Conservation (phyloP, 1,140 invertebrate genomes). For the Halesus radiatus region DNA sequence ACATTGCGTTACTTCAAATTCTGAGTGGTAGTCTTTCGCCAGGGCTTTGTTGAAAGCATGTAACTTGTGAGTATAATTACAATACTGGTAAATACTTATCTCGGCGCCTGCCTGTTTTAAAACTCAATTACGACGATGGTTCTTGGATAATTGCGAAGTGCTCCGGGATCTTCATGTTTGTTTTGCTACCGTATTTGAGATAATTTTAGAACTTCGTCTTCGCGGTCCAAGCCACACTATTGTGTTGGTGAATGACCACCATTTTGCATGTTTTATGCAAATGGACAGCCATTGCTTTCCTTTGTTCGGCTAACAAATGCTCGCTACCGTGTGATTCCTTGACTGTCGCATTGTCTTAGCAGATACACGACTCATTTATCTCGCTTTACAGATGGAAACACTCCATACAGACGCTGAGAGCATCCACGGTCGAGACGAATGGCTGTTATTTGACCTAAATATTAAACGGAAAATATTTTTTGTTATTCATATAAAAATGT, state of each 20-base stretch:
- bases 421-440: slow-evolving; percentile 47
- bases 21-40: too few species aligned
- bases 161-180: not conserved
- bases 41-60: too few species aligned
- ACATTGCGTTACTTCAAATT: too few species aligned
- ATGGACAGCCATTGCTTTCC: slow-evolving; percentile 34
- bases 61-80: too few species aligned
- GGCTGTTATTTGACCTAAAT: slow-evolving; percentile 28
- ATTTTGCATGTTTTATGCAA: slow-evolving; percentile 49
- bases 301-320: slow-evolving; percentile 42
- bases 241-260: slow-evolving; percentile 24
- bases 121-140: too few species aligned
- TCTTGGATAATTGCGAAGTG: too few species aligned
- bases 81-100: too few species aligned
- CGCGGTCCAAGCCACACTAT: slow-evolving; percentile 18
- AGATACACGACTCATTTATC: slow-evolving; percentile 23
- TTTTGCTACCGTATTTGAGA: slow-evolving; percentile 20
- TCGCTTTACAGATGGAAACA: slow-evolving; percentile 30
- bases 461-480: slow-evolving; percentile 2
- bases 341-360: slow-evolving; percentile 25
- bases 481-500: too few species aligned
- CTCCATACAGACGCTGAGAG: not conserved
- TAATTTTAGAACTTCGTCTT: slow-evolving; percentile 31
- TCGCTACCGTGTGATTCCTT: slow-evolving; percentile 47
- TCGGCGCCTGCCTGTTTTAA: too few species aligned